These are phyloP conservation scores for Lamprologus callipterus DNA, from an alignment of 2,113 vertebrate genomes.

Conservation along the genomic window DNA sequence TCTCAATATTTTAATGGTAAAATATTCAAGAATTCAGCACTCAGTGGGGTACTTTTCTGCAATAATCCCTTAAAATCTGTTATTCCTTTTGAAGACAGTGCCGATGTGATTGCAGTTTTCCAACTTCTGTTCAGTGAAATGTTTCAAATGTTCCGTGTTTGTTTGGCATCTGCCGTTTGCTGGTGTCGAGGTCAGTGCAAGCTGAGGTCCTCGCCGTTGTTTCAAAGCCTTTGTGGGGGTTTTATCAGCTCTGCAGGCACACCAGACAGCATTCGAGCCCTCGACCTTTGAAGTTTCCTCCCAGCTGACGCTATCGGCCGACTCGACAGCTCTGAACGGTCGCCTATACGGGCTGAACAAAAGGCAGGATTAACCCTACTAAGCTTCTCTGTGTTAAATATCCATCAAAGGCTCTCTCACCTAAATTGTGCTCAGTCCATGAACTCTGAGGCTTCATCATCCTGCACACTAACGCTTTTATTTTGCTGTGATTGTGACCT, in stretches of 20 bases:
- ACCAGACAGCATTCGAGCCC: neutral
- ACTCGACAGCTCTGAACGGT: slow-evolving; percentile 2
- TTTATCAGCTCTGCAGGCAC: neutral
- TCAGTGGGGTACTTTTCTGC: neutral
- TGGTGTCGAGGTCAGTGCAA: neutral
- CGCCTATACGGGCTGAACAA: slow-evolving; percentile 1
- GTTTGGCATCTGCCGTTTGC: neutral
- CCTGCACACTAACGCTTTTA: neutral
- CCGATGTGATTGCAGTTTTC: neutral
- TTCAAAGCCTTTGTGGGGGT: neutral
- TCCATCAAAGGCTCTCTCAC: slow-evolving; percentile 33
- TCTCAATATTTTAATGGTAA: neutral
- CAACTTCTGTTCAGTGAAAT: neutral
- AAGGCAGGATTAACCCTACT: slow-evolving; percentile 34
- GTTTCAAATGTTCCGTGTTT: neutral
- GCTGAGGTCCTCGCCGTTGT: neutral
- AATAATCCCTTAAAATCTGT: neutral
- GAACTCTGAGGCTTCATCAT: neutral
- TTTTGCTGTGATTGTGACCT: neutral
- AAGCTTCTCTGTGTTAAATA: slow-evolving; percentile 11
- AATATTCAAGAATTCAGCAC: neutral
- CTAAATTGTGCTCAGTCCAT: neutral
- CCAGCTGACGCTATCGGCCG: neutral
- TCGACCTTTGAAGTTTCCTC: slow-evolving; percentile 26
- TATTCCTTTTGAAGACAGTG: neutral